A percentile compares a stretch with the other conserved stretches of the same genome.
Evolutionary conservation across 2,113 vertebrate species (phyloP).

Genomic region (Campylomormyrus tamandua): DNA sequence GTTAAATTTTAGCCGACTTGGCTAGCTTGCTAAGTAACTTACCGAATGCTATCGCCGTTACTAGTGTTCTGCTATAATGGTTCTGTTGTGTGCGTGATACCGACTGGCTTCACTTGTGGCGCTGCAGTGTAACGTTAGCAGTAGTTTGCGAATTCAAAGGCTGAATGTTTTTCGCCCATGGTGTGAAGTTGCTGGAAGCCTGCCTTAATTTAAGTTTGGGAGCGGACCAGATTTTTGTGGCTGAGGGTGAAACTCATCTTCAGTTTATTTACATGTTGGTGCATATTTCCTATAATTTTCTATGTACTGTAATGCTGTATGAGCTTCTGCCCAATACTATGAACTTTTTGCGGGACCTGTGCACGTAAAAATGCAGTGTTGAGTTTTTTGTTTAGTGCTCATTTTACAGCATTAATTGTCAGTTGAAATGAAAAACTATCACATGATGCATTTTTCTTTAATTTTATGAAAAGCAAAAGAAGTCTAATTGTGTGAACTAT

Average conservation of each 20-base stretch:
- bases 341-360: background rate
- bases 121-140: background rate
- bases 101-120: background rate
- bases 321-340: background rate
- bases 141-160: background rate
- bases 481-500: background rate
- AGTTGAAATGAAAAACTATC: background rate
- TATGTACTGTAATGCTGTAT: background rate
- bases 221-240: background rate
- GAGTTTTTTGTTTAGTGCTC: background rate
- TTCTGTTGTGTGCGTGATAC: background rate
- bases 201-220: background rate
- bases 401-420: background rate
- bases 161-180: background rate
- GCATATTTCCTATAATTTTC: background rate
- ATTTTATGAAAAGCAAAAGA: background rate
- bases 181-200: background rate
- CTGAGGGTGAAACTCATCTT: background rate
- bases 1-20: background rate
- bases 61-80: background rate
- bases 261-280: background rate
- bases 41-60: background rate
- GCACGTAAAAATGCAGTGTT: background rate
- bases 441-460: background rate
- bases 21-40: background rate